Base-by-base conservation (phyloP, 2,888 invertebrate species). In the Hypselothyrea guttata region DNA sequence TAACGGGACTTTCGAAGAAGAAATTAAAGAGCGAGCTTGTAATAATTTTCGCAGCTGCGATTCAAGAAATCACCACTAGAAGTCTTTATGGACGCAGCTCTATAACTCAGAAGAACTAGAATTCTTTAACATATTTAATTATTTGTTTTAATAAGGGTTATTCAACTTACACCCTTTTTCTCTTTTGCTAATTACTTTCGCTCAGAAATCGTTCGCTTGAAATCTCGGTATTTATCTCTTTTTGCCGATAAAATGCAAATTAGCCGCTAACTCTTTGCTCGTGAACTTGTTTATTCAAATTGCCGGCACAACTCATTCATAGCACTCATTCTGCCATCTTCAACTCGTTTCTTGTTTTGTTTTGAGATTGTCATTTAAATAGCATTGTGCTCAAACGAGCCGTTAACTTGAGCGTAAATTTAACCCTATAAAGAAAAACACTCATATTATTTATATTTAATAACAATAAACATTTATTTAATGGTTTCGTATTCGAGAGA, bases 281-380 rank as follows among this genome's bases (percentile, higher is more conserved):
- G 62, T 81, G 74, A 77, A 74, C 78, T 78, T 78, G 77, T 71
- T 81, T 78, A 78, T 78, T 75, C 71, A 71, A 78, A 78, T 78
- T 56, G 47, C 77, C 75, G 78, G 78, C 78, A 42, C 13, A 12
- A 42, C 35, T 48, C 51, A 40, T 7, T 33, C 33, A 7, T 2
- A 9, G 9, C 35, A n/a, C 30, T 46, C 27, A 15, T 7, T 22
- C 40, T 11, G 12, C 40, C 47, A 47, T 49, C 42, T 58, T 34
- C n/a, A 37, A 28, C 15, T 67, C 30, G 8, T 22, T 22, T 22
- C 15, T 38, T 18, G 45, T 4, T 68, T 69, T 55, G 62, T 66
- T 51, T 55, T 63, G 70, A 70, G 63, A 51, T 7, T 22, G 2
- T 22, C 5, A 5, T 22, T 22, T 22, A 4, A 5, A 22, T 9